These are phyloP conservation scores for Lordiphosa fenestrarum DNA, from an alignment of 2,888 invertebrate species.

Conservation along the genomic window DNA sequence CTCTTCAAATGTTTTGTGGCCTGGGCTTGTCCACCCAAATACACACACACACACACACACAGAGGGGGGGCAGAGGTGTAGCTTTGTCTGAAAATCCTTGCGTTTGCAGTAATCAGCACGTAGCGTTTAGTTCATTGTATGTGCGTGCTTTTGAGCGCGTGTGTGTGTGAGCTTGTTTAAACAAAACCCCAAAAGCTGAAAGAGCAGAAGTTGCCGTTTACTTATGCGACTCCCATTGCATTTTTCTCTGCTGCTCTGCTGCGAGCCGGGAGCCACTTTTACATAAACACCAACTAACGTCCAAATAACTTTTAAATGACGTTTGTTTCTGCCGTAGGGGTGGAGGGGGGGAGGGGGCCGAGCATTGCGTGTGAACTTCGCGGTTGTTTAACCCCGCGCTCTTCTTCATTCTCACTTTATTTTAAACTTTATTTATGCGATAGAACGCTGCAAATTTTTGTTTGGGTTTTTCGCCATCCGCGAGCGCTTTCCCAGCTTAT, in stretches of 20 bases:
- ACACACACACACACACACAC: background rate
- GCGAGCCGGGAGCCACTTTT: constrained; percentile 51
- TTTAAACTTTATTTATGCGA: constrained; percentile 71
- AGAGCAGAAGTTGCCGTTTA: constrained; percentile 27
- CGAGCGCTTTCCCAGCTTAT: constrained; percentile 22
- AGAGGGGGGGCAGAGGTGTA: background rate
- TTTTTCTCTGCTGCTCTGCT: background rate
- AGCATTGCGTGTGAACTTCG: constrained; percentile 64
- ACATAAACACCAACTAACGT: constrained; percentile 71
- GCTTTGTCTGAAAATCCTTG: constrained; percentile 53
- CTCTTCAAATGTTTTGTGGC: constrained; percentile 14
- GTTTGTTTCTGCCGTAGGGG: constrained; percentile 51
- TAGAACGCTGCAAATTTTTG: constrained; percentile 66
- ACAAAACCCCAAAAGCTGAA: constrained; percentile 24
- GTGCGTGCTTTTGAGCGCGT: constrained; percentile 50
- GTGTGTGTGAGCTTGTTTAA: constrained; percentile 50
- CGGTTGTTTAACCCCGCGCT: constrained; percentile 23
- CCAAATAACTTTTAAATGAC: constrained; percentile 74
- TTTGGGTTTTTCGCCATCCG: constrained; percentile 60
- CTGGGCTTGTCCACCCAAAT: constrained; percentile 1
- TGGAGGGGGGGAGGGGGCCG: background rate
- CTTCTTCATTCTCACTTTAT: constrained; percentile 62
- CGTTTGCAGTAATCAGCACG: constrained; percentile 74
- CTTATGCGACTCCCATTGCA: constrained; percentile 8
- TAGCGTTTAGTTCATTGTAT: constrained; percentile 68